phyloP scores from a whole-genome alignment of 2,888 invertebrate genomes.

The Apamea monoglypha region DNA sequence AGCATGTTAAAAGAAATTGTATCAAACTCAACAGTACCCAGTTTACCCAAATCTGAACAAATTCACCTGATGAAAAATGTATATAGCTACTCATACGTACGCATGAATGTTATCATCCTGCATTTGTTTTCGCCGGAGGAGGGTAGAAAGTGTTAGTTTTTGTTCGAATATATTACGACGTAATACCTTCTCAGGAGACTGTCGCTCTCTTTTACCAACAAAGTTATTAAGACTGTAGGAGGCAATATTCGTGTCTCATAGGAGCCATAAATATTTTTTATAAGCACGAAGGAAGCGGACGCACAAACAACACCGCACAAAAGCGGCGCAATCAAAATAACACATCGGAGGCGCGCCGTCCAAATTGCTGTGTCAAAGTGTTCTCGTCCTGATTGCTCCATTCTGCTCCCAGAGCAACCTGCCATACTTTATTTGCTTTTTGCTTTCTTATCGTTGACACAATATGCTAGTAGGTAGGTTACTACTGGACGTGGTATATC shows the following conservation, averaged over 20 bases:
- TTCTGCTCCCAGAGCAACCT: slow-evolving; percentile 82
- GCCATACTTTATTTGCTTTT: slow-evolving; percentile 78
- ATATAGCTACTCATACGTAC: slow-evolving; percentile 9
- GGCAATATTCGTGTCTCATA: slow-evolving; percentile 77
- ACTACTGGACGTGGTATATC: slow-evolving; percentile 33
- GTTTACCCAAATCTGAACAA: slow-evolving; percentile 30
- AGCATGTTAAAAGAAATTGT: slow-evolving; percentile 1
- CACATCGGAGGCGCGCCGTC: slow-evolving; percentile 84
- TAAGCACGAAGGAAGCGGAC: slow-evolving; percentile 78
- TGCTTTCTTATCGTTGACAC: slow-evolving; percentile 80
- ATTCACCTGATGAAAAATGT: slow-evolving; percentile 41
- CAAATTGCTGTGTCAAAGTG: slow-evolving; percentile 89
- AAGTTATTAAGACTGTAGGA: slow-evolving; percentile 76
- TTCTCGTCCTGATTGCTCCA: slow-evolving; percentile 88
- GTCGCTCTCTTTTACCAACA: slow-evolving; percentile 69
- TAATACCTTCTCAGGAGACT: slow-evolving; percentile 71
- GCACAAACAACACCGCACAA: slow-evolving; percentile 83
- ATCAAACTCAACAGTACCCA: slow-evolving; percentile 11
- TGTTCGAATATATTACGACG: slow-evolving; percentile 66
- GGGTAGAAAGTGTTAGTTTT: slow-evolving; percentile 53
- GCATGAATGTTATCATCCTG: slow-evolving; percentile 44
- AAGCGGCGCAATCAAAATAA: slow-evolving; percentile 88
- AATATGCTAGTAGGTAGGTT: slow-evolving; percentile 46
- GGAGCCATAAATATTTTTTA: slow-evolving; percentile 82
- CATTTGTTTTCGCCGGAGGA: slow-evolving; percentile 46